A percentile compares a stretch with the other conserved stretches of the same genome.
These are phyloP conservation scores for Lamprotornis superbus DNA, from an alignment of 2,113 vertebrate genomes.

Conservation along the genomic window DNA sequence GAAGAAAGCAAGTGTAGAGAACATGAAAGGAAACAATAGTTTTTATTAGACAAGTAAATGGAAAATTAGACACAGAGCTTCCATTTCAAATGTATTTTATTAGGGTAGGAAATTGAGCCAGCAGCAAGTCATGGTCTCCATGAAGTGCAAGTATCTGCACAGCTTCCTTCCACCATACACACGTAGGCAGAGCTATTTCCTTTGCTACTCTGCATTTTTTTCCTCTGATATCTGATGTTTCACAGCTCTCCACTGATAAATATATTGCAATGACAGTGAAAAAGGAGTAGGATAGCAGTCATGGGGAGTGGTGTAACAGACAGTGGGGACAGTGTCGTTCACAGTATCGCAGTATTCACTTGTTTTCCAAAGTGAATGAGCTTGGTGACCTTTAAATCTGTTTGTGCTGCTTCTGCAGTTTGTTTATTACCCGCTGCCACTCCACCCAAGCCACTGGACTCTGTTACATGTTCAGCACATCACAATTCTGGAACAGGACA, in stretches of 20 bases:
- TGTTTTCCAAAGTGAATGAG: conserved; percentile 45
- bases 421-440: neutral
- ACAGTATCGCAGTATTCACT: conserved; percentile 8
- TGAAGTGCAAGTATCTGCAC: neutral
- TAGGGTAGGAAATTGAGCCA: neutral
- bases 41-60: neutral
- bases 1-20: neutral
- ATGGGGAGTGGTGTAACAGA: conserved; percentile 9
- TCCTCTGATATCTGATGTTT: conserved; percentile 2
- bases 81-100: neutral
- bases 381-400: conserved; percentile 45
- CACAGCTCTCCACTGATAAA: neutral
- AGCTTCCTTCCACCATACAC: neutral
- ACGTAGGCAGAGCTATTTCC: neutral
- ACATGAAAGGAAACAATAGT: neutral
- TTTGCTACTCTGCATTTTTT: neutral
- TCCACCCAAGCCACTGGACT: neutral
- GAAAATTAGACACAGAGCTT: neutral
- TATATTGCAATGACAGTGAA: neutral
- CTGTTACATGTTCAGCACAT: neutral
- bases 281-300: conserved; percentile 9
- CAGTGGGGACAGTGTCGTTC: conserved; percentile 41
- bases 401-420: conserved; percentile 51
- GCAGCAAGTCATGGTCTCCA: neutral
- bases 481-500: neutral